These are phyloP conservation scores for Platygyra sinensis DNA, from an alignment of 64 coral and sea anemone species.

Conservation along the genomic window DNA sequence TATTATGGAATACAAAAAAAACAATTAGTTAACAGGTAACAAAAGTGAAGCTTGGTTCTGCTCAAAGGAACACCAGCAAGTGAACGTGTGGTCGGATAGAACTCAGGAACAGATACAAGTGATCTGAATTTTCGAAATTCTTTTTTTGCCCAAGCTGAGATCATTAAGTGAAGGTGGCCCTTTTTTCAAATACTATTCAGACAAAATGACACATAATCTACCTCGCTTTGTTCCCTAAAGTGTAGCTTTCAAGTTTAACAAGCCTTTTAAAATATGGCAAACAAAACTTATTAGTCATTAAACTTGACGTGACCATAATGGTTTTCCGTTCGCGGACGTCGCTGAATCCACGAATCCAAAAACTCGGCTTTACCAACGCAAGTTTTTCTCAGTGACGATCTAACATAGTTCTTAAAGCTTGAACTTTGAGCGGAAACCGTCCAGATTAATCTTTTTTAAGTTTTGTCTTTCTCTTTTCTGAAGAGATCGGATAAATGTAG, in stretches of 20 bases:
- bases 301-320: too few species aligned
- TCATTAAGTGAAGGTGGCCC: not conserved
- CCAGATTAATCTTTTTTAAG: too few species aligned
- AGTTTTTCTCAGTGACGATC: too few species aligned
- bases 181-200: not conserved
- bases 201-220: not conserved
- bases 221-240: not conserved
- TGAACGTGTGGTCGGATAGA: constrained; percentile 8
- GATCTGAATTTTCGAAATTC: not conserved
- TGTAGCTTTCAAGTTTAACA: not conserved
- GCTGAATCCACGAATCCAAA: too few species aligned
- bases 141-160: not conserved
- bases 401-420: too few species aligned
- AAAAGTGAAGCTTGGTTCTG: not conserved
- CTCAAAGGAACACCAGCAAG: constrained; percentile 24
- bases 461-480: too few species aligned
- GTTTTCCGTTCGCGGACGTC: too few species aligned
- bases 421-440: too few species aligned
- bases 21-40: not conserved
- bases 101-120: not conserved
- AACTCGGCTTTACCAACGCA: too few species aligned
- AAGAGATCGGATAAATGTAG: too few species aligned
- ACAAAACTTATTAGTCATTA: too few species aligned
- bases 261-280: not conserved
- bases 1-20: not conserved